Percentiles rank a stretch among this genome's conserved stretches.
phyloP scores from a whole-genome alignment of 2,113 vertebrate species.

The Psophia crepitans region DNA sequence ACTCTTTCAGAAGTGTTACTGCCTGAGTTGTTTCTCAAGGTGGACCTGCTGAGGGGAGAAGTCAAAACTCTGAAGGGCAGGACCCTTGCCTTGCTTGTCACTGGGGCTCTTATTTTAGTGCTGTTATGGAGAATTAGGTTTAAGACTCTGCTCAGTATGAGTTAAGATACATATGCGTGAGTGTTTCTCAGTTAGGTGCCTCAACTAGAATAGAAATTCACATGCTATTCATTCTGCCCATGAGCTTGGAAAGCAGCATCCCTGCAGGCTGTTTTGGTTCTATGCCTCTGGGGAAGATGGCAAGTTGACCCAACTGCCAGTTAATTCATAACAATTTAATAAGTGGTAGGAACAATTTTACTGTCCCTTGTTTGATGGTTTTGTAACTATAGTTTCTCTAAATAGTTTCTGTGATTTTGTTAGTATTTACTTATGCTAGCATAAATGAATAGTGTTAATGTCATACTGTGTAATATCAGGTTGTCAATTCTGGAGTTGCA shows the following conservation, averaged over 20 bases:
- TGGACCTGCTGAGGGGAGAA: background rate
- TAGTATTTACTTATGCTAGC: background rate
- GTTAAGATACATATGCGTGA: background rate
- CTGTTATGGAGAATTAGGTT: background rate
- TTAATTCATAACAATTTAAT: background rate
- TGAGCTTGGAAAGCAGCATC: background rate
- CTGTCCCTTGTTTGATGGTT: background rate
- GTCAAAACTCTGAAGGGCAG: background rate
- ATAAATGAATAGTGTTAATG: background rate
- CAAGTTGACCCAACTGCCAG: background rate
- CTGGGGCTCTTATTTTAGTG: background rate
- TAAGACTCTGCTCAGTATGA: background rate
- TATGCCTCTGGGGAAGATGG: background rate
- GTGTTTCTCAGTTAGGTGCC: background rate
- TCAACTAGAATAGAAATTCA: background rate
- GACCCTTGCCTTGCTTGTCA: background rate
- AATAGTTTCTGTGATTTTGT: background rate
- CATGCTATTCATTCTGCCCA: background rate
- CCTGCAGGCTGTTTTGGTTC: fast-evolving
- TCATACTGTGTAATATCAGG: background rate
- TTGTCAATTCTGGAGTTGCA: background rate
- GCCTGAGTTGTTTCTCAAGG: fast-evolving
- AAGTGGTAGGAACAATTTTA: background rate
- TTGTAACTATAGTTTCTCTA: background rate
- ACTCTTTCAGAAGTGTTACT: background rate